These are phyloP conservation scores for Drosophila kuntzei DNA, from an alignment of 2,888 invertebrate genomes.

Conservation along the genomic window DNA sequence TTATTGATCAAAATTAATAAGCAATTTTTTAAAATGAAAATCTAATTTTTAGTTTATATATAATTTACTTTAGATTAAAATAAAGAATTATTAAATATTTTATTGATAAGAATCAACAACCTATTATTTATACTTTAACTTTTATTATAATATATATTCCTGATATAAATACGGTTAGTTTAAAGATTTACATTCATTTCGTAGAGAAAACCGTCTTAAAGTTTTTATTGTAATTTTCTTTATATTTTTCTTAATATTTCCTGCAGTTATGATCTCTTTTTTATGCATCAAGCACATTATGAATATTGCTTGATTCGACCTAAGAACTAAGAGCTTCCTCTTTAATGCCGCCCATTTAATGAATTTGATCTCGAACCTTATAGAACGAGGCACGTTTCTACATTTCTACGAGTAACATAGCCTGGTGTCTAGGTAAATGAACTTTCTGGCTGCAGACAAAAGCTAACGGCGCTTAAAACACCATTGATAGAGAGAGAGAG, in stretches of 20 bases:
- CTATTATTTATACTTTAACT: too few relatives aligned
- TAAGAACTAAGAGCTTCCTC: conserved; percentile 39
- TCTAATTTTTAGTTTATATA: too few relatives aligned
- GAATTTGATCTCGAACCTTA: conserved; percentile 65
- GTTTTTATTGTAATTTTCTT: not conserved
- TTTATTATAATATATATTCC: too few relatives aligned
- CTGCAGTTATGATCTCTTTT: conserved; percentile 10
- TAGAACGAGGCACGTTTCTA: conserved; percentile 62
- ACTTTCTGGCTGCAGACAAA: conserved; percentile 65
- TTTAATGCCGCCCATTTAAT: conserved; percentile 57
- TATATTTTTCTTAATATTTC: conserved; percentile 8
- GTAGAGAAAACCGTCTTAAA: not conserved
- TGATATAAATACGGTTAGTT: not conserved
- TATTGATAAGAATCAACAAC: too few relatives aligned
- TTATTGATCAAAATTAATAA: too few relatives aligned
- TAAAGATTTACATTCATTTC: not conserved
- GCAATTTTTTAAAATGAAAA: too few relatives aligned
- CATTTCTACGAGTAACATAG: conserved; percentile 25
- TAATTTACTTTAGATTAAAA: too few relatives aligned
- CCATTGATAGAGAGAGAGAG: conserved; percentile 28
- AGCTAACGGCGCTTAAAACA: conserved; percentile 67
- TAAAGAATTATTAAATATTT: too few relatives aligned
- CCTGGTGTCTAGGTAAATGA: conserved; percentile 68
- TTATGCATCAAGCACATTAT: conserved; percentile 6
- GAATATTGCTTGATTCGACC: conserved; percentile 12